Base-by-base conservation (phyloP, 2,888 invertebrate genomes). In the Eupithecia subfuscata region DNA sequence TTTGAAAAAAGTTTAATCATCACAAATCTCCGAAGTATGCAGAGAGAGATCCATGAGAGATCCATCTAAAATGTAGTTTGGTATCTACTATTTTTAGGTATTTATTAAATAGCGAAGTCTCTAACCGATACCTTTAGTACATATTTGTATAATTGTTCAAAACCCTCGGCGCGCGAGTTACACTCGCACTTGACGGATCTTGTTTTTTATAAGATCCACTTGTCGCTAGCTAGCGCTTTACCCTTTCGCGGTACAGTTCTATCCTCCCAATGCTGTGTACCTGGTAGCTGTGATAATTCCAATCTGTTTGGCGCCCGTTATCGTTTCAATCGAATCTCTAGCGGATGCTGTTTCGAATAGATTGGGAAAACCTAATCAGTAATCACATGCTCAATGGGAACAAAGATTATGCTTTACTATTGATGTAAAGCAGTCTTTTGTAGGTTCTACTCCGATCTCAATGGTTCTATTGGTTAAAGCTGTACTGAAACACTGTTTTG, bases 221-320 rank as follows among this genome's bases (percentile, higher is more conserved):
- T 25, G 25, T 64, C 18, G n/a, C n/a, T 18, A 9, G 30, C 30
- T 64, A 64, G 64, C 64, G 34, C 64, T 18, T 64, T 64, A 64
- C 64, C 30, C 64, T 18, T 34, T 18, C 18, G 34, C 30, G 12
- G 9, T 40, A 37, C 12, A 40, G 40, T n/a, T 6, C 67, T 40
- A 67, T 16, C 12, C n/a, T 11, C 0, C 34, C 77, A 72, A 64
- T 75, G 79, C 79, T 78, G 78, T 79, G 40, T 22, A n/a, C 80
- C 79, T 81, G 75, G 80, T 80, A 84, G 83, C 82, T 81, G 78
- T 76, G 77, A 79, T 79, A 79, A 78, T 78, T 78, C 71, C 68
- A 76, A 77, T 76, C 82, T 80, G 82, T 83, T 84, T 79, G 80
- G 78, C 80, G 78, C 83, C 68, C 75, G 73, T 74, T 75, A 74